Evolutionary conservation across 37 sponge, comb jelly and placozoan species (phyloP).

Genomic region (Haliclona indistincta): DNA sequence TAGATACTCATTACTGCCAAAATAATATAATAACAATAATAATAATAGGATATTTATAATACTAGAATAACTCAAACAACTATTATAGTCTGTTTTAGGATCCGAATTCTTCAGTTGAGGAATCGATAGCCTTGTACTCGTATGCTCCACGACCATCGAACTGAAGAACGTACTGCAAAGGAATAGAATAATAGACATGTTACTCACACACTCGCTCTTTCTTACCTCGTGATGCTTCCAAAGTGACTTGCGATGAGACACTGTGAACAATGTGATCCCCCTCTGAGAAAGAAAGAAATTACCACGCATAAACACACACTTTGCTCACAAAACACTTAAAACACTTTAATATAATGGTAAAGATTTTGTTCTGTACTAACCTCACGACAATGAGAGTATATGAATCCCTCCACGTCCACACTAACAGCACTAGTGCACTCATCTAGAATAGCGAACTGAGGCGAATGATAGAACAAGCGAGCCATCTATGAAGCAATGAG

Average conservation of each 20-base stretch:
- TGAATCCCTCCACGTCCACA: constrained; percentile 94
- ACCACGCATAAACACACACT: no score
- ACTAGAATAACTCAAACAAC: no score
- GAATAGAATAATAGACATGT: no score
- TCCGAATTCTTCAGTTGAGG: constrained; percentile 89
- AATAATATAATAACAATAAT: no score
- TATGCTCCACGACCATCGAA: constrained; percentile 93
- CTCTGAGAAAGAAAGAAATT: constrained; percentile 47
- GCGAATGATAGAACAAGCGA: constrained; percentile 90
- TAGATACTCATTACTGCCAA: no score
- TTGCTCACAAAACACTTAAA: no score
- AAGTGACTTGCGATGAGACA: constrained; percentile 92
- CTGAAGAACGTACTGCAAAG: constrained; percentile 83
- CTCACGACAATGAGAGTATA: constrained; percentile 87
- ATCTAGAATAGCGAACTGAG: constrained; percentile 95
- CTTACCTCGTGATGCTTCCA: constrained; percentile 95
- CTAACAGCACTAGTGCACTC: constrained; percentile 98
- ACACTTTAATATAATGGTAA: no score
- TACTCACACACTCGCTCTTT: no score
- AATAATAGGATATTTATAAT: no score
- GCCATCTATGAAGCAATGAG: constrained; percentile 74
- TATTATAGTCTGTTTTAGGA: no score
- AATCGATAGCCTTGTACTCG: constrained; percentile 84
- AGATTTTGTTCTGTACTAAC: no score
- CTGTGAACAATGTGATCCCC: constrained; percentile 94